Evolutionary conservation across 2,113 vertebrate genomes (phyloP).

Genomic region (Argyrosomus japonicus): DNA sequence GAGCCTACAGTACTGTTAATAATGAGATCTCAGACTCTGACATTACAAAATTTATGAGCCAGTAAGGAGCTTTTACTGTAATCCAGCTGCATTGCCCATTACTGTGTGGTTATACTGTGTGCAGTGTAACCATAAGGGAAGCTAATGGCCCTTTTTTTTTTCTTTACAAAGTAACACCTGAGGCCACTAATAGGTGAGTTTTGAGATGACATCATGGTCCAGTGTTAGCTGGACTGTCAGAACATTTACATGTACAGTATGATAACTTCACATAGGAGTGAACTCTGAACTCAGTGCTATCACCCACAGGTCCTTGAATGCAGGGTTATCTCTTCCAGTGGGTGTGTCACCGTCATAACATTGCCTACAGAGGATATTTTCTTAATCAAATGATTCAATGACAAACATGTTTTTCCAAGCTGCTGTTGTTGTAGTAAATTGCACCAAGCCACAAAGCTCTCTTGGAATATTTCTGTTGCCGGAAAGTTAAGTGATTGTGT

Average conservation of each 20-base stretch:
- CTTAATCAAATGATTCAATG: neutral
- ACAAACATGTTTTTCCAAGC: neutral
- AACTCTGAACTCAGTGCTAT: conserved; percentile 30
- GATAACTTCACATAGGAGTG: conserved; percentile 11
- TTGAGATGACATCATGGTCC: conserved; percentile 11
- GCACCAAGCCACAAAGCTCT: neutral
- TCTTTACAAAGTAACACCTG: neutral
- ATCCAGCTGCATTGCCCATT: conserved; percentile 5
- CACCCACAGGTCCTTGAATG: neutral
- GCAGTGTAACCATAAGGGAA: neutral
- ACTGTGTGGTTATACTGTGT: conserved; percentile 7
- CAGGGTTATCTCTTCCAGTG: neutral
- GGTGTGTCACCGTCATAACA: conserved; percentile 6
- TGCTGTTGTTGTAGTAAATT: neutral
- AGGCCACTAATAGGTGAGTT: too few species aligned
- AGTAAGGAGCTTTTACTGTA: conserved; percentile 5
- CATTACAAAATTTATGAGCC: neutral
- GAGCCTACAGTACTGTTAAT: neutral
- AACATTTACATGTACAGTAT: conserved; percentile 21
- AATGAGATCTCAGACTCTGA: neutral
- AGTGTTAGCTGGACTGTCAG: neutral
- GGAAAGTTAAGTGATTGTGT: neutral
- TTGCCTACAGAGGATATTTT: neutral
- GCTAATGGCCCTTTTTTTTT: neutral
- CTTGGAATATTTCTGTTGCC: neutral